A percentile compares a stretch with the other conserved stretches of the same genome.
These are phyloP conservation scores for Dipus sagitta DNA, from an alignment of 2,797 vertebrate genomes.

Conservation along the genomic window DNA sequence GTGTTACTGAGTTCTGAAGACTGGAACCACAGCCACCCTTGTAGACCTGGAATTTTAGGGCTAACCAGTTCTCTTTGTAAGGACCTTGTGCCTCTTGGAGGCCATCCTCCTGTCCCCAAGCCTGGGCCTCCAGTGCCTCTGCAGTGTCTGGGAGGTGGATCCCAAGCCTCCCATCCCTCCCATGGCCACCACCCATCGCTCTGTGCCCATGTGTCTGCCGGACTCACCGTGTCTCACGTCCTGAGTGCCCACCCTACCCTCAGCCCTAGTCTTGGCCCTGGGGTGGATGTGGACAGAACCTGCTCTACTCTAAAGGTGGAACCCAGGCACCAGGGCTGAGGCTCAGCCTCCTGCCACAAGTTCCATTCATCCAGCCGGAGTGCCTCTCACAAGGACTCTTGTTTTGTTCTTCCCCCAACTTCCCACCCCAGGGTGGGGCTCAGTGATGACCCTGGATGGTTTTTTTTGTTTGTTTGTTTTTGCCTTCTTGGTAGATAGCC, in stretches of 20 bases:
- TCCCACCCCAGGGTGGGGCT: background rate
- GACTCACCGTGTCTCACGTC: conserved; percentile 32
- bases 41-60: conserved; percentile 69
- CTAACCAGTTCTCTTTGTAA: conserved; percentile 75
- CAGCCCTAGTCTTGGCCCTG: background rate
- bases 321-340: background rate
- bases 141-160: background rate
- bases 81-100: conserved; percentile 73
- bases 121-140: conserved; percentile 29
- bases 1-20: conserved; percentile 24
- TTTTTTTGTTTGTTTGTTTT: background rate
- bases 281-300: background rate
- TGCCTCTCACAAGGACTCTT: background rate
- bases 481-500: background rate
- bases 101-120: conserved; percentile 20
- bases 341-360: background rate
- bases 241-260: background rate
- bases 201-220: conserved; percentile 51
- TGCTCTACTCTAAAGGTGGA: background rate
- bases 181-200: background rate
- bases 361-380: background rate
- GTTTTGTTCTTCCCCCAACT: too few relatives aligned
- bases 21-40: conserved; percentile 57
- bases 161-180: background rate
- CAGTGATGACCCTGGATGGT: background rate